Conservation (phyloP, 2,113 vertebrate species). For the Pseudorasbora parva region DNA sequence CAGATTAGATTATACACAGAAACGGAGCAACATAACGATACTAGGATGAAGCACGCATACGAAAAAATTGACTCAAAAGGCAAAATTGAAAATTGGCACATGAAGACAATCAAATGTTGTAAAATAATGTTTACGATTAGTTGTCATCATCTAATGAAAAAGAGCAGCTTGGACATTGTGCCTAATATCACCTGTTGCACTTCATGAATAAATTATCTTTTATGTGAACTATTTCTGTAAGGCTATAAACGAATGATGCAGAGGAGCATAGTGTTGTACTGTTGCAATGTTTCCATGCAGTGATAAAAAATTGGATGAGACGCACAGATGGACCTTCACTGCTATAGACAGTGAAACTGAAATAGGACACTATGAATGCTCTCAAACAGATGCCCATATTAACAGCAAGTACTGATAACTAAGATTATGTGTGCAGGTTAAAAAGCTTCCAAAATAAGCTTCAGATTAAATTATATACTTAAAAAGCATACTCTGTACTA, state of each 20-base stretch:
- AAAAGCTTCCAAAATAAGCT: too few relatives aligned
- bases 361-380: too few relatives aligned
- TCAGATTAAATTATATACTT: too few relatives aligned
- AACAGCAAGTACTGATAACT: too few relatives aligned
- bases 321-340: background rate
- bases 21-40: background rate
- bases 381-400: too few relatives aligned
- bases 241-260: background rate
- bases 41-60: background rate
- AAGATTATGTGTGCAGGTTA: too few relatives aligned
- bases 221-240: background rate
- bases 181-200: background rate
- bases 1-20: background rate
- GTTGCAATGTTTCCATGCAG: background rate
- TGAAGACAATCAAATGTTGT: background rate
- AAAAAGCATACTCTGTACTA: too few relatives aligned
- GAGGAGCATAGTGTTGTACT: background rate
- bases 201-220: background rate
- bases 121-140: too few relatives aligned
- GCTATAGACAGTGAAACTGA: background rate
- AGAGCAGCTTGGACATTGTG: background rate
- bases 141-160: background rate
- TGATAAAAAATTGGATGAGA: background rate
- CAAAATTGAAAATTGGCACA: background rate
- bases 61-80: too few relatives aligned